Conservation (phyloP, 2,888 invertebrate species). For the Amphipyra berbera region DNA sequence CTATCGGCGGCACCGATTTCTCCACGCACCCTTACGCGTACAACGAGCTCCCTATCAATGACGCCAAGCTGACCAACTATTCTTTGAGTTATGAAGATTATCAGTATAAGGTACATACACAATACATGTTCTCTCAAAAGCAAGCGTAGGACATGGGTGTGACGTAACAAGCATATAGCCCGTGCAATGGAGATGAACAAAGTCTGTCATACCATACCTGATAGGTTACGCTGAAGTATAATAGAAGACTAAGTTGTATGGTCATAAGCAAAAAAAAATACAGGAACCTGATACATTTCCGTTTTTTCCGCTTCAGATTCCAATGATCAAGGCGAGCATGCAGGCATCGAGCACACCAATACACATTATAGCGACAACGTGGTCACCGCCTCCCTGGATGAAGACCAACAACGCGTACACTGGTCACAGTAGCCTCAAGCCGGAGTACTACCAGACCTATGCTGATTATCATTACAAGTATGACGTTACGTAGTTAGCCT, state of each 20-base stretch:
- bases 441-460: conserved; percentile 92
- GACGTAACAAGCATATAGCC: too few relatives aligned
- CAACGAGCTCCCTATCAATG: conserved; percentile 89
- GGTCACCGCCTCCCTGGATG: conserved; percentile 92
- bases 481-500: conserved; percentile 22
- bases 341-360: conserved; percentile 70
- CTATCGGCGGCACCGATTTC: conserved; percentile 95
- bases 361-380: conserved; percentile 86
- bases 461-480: conserved; percentile 94
- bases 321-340: conserved; percentile 80
- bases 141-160: too few relatives aligned
- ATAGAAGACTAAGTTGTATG: too few relatives aligned
- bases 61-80: conserved; percentile 89
- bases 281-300: too few relatives aligned
- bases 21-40: conserved; percentile 94
- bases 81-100: conserved; percentile 91
- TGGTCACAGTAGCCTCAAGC: conserved; percentile 84
- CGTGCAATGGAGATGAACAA: too few relatives aligned
- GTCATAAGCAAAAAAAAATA: too few relatives aligned
- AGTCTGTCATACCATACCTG: too few relatives aligned
- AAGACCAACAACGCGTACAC: conserved; percentile 87
- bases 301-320: conserved; percentile 74
- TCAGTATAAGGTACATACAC: conserved; percentile 89
- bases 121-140: background rate
- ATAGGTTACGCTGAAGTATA: too few relatives aligned